These are phyloP conservation scores for Anas platyrhynchos DNA, from an alignment of 2,113 vertebrate genomes.

Conservation along the genomic window DNA sequence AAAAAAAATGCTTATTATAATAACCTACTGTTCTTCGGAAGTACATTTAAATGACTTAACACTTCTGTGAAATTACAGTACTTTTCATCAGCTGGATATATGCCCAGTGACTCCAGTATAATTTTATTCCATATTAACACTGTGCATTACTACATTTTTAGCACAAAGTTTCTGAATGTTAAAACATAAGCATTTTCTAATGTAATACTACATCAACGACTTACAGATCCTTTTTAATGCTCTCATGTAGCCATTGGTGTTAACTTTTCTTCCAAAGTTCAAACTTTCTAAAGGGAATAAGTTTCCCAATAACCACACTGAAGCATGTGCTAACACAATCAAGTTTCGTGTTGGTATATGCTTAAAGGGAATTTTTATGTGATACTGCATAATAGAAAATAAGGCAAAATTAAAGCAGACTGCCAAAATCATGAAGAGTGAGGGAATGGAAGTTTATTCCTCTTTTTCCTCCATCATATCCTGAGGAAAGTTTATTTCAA, in stretches of 20 bases:
- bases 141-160: neutral
- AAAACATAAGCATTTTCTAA: no score
- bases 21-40: neutral
- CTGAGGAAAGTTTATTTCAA: constrained; percentile 18
- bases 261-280: neutral
- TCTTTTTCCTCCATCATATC: neutral
- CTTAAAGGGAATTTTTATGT: neutral
- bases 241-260: neutral
- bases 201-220: neutral
- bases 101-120: neutral
- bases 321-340: neutral
- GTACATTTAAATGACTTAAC: neutral
- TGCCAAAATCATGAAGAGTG: neutral
- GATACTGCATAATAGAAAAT: neutral
- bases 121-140: neutral
- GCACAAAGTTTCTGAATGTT: neutral
- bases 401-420: neutral
- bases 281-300: neutral
- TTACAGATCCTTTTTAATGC: neutral
- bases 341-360: neutral
- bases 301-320: neutral
- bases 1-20: neutral
- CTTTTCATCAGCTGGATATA: constrained; percentile 14
- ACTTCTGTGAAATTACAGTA: neutral
- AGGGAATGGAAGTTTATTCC: neutral